Conservation (phyloP, 2,888 invertebrate species). For the Meteorus cinctellus region DNA sequence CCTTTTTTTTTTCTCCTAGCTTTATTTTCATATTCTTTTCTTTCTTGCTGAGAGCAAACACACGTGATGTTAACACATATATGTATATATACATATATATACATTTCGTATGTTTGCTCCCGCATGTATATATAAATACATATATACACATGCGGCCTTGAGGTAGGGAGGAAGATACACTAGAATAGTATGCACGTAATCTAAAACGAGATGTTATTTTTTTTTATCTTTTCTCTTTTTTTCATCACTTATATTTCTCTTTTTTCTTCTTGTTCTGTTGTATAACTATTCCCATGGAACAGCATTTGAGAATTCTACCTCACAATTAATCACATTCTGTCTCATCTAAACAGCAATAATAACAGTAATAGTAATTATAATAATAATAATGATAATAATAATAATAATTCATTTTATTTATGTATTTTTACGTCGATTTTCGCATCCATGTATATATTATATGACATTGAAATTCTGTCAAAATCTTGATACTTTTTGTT, state of each 20-base stretch:
- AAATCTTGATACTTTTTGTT: conserved; percentile 1
- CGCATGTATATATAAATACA: not conserved
- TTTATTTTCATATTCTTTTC: conserved; percentile 11
- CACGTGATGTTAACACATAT: not conserved
- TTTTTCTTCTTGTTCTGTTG: conserved; percentile 28
- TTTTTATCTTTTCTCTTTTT: conserved; percentile 57
- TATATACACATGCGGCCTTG: conserved; percentile 57
- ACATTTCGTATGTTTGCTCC: too few relatives aligned
- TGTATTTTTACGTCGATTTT: conserved; percentile 33
- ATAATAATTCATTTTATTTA: conserved; percentile 14
- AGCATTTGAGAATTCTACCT: conserved; percentile 19
- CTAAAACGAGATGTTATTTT: conserved; percentile 50
- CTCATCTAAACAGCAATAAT: not conserved
- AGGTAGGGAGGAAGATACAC: conserved; percentile 63
- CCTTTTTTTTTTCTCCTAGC: conserved; percentile 11
- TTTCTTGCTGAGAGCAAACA: conserved; percentile 14
- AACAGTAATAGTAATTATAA: not conserved
- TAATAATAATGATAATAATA: conserved; percentile 1
- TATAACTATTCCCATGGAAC: conserved; percentile 13
- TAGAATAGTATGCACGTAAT: conserved; percentile 48
- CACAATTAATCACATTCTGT: not conserved
- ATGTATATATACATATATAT: too few relatives aligned
- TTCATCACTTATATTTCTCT: conserved; percentile 41
- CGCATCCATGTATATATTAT: conserved; percentile 37
- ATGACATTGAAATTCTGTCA: conserved; percentile 46